Conservation (phyloP, 2,113 vertebrate species). For the Limnothrissa miodon region DNA sequence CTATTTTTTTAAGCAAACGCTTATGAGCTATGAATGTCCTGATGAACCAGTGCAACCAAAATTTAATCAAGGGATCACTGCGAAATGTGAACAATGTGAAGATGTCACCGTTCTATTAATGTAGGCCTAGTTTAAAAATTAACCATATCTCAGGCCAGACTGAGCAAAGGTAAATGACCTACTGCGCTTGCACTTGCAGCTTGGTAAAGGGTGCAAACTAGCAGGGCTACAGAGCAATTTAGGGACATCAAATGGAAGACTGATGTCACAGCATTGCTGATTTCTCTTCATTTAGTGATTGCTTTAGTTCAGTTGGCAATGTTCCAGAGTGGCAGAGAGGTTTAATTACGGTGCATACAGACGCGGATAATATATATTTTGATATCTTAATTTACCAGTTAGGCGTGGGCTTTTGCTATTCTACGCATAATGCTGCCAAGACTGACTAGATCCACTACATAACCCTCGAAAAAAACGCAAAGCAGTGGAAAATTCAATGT, state of each 20-base stretch:
- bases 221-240: background rate
- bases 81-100: constrained; percentile 21
- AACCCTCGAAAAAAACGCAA: background rate
- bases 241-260: background rate
- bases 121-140: constrained; percentile 17
- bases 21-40: background rate
- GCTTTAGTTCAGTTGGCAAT: background rate
- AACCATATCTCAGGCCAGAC: background rate
- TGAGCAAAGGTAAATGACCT: background rate
- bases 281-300: background rate
- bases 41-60: background rate
- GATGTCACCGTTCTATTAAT: constrained; percentile 32
- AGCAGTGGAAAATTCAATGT: constrained; percentile 35
- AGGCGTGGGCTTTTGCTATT: background rate
- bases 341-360: constrained; percentile 16
- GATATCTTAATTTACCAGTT: constrained; percentile 15
- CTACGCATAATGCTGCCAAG: background rate
- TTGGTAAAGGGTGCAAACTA: background rate
- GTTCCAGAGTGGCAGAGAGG: background rate
- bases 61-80: background rate
- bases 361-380: constrained; percentile 20
- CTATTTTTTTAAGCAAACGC: background rate
- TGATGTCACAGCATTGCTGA: background rate
- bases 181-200: background rate
- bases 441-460: background rate